phyloP scores from a whole-genome alignment of 2,113 vertebrate species.

The Corythornis cristatus region DNA sequence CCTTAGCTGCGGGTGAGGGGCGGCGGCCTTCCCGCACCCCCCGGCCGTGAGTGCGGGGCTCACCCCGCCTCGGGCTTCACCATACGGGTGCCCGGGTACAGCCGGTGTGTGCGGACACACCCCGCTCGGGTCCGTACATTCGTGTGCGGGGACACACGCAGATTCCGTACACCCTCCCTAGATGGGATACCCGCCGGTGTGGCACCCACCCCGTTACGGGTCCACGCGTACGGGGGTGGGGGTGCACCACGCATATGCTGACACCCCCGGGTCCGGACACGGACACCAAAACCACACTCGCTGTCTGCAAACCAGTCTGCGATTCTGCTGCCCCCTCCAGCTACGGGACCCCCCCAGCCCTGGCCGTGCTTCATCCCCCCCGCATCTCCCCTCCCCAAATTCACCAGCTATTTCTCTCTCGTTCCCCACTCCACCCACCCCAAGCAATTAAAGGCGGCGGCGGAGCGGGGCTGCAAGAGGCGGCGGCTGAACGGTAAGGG shows the following conservation, averaged over 20 bases:
- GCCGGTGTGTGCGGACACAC: neutral
- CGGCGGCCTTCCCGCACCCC: neutral
- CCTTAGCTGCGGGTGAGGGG: neutral
- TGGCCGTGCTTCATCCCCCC: neutral
- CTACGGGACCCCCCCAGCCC: neutral
- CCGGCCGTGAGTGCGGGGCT: neutral
- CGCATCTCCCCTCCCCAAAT: neutral
- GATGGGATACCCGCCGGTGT: neutral
- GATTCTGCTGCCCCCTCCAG: neutral
- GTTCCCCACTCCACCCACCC: neutral
- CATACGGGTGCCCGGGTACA: neutral
- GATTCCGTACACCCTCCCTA: fast-evolving
- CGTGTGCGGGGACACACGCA: neutral
- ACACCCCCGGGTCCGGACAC: neutral
- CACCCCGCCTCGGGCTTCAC: neutral
- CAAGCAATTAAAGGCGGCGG: neutral
- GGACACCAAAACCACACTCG: neutral
- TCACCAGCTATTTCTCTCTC: neutral
- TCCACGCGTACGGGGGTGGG: neutral
- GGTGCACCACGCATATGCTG: neutral
- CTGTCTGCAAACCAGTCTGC: neutral
- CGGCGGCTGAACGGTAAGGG: neutral
- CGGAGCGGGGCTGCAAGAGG: neutral
- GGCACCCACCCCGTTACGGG: neutral
- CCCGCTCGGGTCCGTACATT: neutral